These are phyloP conservation scores for Channa striata DNA, from an alignment of 2,797 vertebrate species.

Conservation along the genomic window DNA sequence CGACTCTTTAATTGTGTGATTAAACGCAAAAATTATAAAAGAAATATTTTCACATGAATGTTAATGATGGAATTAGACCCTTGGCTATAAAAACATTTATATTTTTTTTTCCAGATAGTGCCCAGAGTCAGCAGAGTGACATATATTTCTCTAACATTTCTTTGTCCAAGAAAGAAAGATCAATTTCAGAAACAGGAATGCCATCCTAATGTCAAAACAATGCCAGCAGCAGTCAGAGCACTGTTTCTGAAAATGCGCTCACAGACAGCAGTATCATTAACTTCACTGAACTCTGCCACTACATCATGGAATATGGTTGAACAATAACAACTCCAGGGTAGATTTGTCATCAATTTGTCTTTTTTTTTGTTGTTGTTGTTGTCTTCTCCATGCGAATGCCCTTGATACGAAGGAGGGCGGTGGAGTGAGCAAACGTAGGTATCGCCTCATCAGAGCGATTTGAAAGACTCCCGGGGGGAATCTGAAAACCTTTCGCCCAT, in stretches of 20 bases:
- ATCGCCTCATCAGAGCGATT: constrained; percentile 60
- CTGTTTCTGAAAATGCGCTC: constrained; percentile 46
- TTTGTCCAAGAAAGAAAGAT: constrained; percentile 37
- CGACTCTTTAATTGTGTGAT: constrained; percentile 27
- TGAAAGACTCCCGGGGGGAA: constrained; percentile 51
- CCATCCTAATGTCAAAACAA: constrained; percentile 64
- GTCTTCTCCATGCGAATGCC: constrained; percentile 34
- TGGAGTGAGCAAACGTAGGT: constrained; percentile 46
- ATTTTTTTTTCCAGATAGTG: neutral
- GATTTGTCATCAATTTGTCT: constrained; percentile 69
- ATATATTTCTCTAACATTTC: constrained; percentile 14
- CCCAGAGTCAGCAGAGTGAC: constrained; percentile 1
- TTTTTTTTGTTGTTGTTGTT: constrained; percentile 3
- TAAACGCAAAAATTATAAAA: constrained; percentile 18
- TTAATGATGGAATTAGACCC: constrained; percentile 17
- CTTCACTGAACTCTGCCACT: constrained; percentile 70
- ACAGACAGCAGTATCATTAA: constrained; percentile 63
- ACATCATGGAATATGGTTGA: constrained; percentile 64
- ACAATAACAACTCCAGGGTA: constrained; percentile 71
- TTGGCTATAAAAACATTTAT: neutral
- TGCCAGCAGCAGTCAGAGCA: constrained; percentile 53
- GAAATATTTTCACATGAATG: constrained; percentile 15
- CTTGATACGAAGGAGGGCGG: constrained; percentile 47
- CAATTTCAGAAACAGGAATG: constrained; percentile 51
- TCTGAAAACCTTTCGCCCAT: constrained; percentile 49